Evolutionary conservation across 2,888 invertebrate genomes (phyloP), one percentile per base, ranked within the genome.

Genomic region (Pycnomerus fuliginosus): DNA sequence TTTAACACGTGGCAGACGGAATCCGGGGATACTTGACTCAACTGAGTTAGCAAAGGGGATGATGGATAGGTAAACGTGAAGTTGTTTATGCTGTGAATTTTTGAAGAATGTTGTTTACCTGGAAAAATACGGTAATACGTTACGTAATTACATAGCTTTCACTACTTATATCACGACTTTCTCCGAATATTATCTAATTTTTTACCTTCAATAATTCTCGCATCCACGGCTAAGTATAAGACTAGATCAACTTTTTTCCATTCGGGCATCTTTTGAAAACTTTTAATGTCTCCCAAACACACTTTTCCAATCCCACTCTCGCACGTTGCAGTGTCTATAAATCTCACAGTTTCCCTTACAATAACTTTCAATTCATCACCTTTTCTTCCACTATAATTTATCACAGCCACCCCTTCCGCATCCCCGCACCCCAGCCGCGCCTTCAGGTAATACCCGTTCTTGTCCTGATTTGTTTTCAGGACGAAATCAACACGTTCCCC

Each of bases 401-500:
- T 60, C 36, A 80, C 68, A 1, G 80, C 83, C 14, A 72, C 68
- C 36, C 81, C 82, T 46, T 72, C 70, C 46, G 76, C 71, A 15
- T 12, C 60, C 16, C 73, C 72, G 45, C 72, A 70, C 33, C 74
- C 73, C 12, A 77, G 75, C 1, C 77, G 77, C 11, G 80, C 79
- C 56, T 73, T 76, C 41, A 89, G 76, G 73, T 79, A 79, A 61
- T 87, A 87, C 2, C 75, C 74, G 10, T 76, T 76, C 1, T 74
- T 64, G 15, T 69, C 68, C 61, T 76, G 78, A 56, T 78, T 78
- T 7, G 87, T 80, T 38, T 79, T 77, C 39, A 90, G 56, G 36
- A 90, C 76, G 56, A 90, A 84, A 69, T 90, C 90, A 5, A 82
- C 80, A 35, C 89, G 76, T 68, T 90, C 90, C 2, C 89, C 90